phyloP scores from a whole-genome alignment of 2,888 invertebrate genomes.

The Oscheius myriophilus region DNA sequence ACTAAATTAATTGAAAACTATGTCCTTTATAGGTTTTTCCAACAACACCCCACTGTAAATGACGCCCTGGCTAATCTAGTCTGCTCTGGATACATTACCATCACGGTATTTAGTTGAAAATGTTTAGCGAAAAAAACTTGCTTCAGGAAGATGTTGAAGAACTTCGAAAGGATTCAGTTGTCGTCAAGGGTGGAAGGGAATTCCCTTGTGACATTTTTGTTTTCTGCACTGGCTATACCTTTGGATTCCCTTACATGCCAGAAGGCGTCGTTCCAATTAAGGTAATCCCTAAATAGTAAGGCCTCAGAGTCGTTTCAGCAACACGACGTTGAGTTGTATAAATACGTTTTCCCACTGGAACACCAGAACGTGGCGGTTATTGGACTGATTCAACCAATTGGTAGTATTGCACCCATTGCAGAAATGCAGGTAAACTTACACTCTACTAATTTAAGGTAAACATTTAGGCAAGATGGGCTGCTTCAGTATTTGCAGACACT shows the following conservation, averaged over 20 bases:
- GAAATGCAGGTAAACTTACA: slow-evolving; percentile 70
- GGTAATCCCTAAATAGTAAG: slow-evolving; percentile 30
- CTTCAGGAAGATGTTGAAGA: slow-evolving; percentile 98
- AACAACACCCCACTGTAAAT: slow-evolving; percentile 72
- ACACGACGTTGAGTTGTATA: slow-evolving; percentile 71
- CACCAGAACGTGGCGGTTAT: slow-evolving; percentile 70
- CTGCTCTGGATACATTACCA: slow-evolving; percentile 69
- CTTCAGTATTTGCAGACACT: slow-evolving; percentile 57
- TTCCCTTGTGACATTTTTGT: slow-evolving; percentile 70
- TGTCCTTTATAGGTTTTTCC: slow-evolving; percentile 57
- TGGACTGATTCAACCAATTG: slow-evolving; percentile 73
- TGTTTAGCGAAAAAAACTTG: neutral
- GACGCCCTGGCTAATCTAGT: slow-evolving; percentile 72
- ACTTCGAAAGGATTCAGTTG: slow-evolving; percentile 94
- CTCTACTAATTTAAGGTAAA: neutral
- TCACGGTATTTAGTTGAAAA: slow-evolving; percentile 58
- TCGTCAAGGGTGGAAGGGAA: slow-evolving; percentile 75
- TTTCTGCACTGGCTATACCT: slow-evolving; percentile 70
- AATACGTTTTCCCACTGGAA: slow-evolving; percentile 71
- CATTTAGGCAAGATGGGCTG: slow-evolving; percentile 60
- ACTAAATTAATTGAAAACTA: too few relatives aligned
- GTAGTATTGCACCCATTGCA: slow-evolving; percentile 73
- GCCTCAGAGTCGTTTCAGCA: slow-evolving; percentile 40
- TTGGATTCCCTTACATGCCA: slow-evolving; percentile 72
- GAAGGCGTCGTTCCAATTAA: slow-evolving; percentile 58